Evolutionary conservation across 2,113 vertebrate genomes (phyloP).

Genomic region (Ammodytes marinus): DNA sequence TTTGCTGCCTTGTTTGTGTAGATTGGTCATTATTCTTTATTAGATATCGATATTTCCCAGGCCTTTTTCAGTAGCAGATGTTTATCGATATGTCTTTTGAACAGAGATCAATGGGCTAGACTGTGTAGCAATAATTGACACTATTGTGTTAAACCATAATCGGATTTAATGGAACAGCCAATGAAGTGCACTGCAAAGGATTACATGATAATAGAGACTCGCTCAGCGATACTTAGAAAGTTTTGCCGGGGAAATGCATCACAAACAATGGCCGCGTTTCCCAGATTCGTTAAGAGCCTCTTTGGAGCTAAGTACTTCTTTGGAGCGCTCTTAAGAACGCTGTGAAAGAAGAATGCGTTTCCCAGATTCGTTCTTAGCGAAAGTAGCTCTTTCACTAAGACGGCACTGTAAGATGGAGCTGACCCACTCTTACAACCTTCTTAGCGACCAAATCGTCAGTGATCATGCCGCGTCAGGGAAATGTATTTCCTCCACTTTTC

Average conservation of each 20-base stretch:
- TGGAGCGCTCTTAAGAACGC: neutral
- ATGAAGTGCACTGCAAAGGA: neutral
- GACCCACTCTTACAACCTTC: no score
- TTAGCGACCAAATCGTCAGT: no score
- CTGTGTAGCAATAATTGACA: slow-evolving; percentile 2
- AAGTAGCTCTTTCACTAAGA: no score
- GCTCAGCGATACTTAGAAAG: slow-evolving; percentile 24
- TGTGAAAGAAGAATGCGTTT: no score
- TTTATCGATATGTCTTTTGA: neutral
- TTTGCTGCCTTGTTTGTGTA: neutral
- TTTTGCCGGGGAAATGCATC: slow-evolving; percentile 19
- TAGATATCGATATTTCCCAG: neutral
- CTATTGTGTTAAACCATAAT: slow-evolving; percentile 22
- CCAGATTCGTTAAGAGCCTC: neutral
- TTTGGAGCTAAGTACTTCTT: neutral
- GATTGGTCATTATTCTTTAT: neutral
- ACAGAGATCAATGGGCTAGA: neutral
- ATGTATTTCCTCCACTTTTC: no score
- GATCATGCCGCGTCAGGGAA: no score
- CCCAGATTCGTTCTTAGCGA: no score
- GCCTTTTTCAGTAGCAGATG: neutral
- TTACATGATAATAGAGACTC: slow-evolving; percentile 43
- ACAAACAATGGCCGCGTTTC: slow-evolving; percentile 19
- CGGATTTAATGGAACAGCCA: slow-evolving; percentile 35
- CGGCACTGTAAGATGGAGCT: no score